A percentile compares a stretch with the other conserved stretches of the same genome.
Conservation (phyloP, 1,140 invertebrate genomes). For the Tigriopus japonicus region DNA sequence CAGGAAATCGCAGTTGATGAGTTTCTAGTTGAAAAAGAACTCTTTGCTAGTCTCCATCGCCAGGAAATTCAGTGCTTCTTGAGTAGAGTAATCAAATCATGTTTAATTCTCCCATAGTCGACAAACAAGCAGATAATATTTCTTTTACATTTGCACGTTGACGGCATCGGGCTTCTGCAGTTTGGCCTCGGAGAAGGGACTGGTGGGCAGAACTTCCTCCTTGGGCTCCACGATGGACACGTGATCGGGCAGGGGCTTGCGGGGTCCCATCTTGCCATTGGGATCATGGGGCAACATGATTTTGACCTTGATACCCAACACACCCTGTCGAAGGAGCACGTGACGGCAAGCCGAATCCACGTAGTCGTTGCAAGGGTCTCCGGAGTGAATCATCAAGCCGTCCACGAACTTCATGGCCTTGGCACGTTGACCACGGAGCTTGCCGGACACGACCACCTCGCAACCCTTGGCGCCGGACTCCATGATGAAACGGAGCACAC, state of each 20-base stretch:
- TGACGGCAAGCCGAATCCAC: slow-evolving; percentile 94
- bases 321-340: slow-evolving; percentile 85
- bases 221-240: slow-evolving; percentile 88
- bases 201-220: slow-evolving; percentile 31
- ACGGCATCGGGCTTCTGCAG: slow-evolving; percentile 18
- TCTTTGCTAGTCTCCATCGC: too few relatives aligned
- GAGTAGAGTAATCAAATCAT: too few relatives aligned
- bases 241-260: slow-evolving; percentile 89
- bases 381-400: slow-evolving; percentile 98
- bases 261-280: slow-evolving; percentile 89
- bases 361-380: slow-evolving; percentile 95
- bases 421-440: slow-evolving; percentile 93
- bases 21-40: too few relatives aligned
- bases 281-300: slow-evolving; percentile 98
- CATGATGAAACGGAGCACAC: slow-evolving; percentile 98
- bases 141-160: not conserved
- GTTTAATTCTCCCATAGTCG: too few relatives aligned
- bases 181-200: slow-evolving; percentile 22
- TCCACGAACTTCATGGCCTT: slow-evolving; percentile 99
- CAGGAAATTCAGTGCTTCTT: too few relatives aligned
- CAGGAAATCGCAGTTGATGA: too few relatives aligned
- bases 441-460: slow-evolving; percentile 97
- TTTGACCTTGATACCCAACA: slow-evolving; percentile 45
- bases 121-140: too few relatives aligned
- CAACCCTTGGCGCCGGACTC: slow-evolving; percentile 84